These are phyloP conservation scores for Syngnathus scovelli DNA, from an alignment of 2,113 vertebrate species.

Conservation along the genomic window DNA sequence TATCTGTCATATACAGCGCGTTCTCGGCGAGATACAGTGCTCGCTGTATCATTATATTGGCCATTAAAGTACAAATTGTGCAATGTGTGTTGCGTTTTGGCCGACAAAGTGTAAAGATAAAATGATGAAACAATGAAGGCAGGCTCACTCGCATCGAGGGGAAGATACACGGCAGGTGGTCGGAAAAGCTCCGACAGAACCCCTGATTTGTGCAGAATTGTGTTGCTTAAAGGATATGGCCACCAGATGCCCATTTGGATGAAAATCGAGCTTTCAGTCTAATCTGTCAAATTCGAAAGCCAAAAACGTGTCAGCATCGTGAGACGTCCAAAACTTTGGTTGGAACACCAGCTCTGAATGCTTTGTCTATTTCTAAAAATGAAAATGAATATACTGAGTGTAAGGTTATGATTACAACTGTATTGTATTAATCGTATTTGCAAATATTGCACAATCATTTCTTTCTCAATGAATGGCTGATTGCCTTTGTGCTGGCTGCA, in stretches of 20 bases:
- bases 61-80: slow-evolving; percentile 57
- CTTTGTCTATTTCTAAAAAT: slow-evolving; percentile 48
- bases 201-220: slow-evolving; percentile 77
- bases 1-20: slow-evolving; percentile 30
- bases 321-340: slow-evolving; percentile 58
- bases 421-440: slow-evolving; percentile 62
- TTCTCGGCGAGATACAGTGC: slow-evolving; percentile 35
- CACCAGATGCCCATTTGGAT: slow-evolving; percentile 82
- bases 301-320: slow-evolving; percentile 66
- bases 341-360: slow-evolving; percentile 42
- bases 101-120: slow-evolving; percentile 65
- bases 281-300: slow-evolving; percentile 68
- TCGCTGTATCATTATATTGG: slow-evolving; percentile 34
- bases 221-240: slow-evolving; percentile 81
- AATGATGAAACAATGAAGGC: slow-evolving; percentile 70
- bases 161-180: slow-evolving; percentile 75
- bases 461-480: slow-evolving; percentile 23
- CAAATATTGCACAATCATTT: slow-evolving; percentile 43
- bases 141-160: slow-evolving; percentile 67
- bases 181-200: slow-evolving; percentile 76
- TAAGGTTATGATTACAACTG: slow-evolving; percentile 57
- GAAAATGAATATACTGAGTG: slow-evolving; percentile 29
- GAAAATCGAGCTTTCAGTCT: slow-evolving; percentile 74
- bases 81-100: slow-evolving; percentile 62
- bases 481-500: slow-evolving; percentile 56